Evolutionary conservation across 2,113 vertebrate species (phyloP), one percentile per base, ranked within the genome.

Genomic region (Alethe castanea): DNA sequence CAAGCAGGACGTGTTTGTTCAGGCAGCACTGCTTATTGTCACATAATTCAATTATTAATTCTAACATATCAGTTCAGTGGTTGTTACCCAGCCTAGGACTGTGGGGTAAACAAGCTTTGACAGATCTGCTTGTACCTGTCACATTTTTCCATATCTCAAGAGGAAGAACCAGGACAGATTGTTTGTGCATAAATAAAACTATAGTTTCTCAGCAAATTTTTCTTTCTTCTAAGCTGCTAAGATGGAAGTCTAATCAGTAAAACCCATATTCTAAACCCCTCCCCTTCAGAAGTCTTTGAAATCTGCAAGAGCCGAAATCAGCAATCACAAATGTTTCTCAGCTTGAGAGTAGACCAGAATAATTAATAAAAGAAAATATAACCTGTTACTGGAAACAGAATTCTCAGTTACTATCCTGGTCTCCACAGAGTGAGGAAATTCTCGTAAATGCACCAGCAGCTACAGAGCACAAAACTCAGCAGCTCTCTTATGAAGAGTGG

Each of bases 261-360:
- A 93, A 86, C 8, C 13, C 31, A 53, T 26, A 87, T 61, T 26
- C 36, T 54, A 85, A 82, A 54, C 20, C 13, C 5, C 10, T 48
- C 81, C 15, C 40, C 48, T 85, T 91, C 2, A 3, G 47, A 92
- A 93, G 35, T 36, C 45, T 72, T 93, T 82, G 64, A 73, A 90
- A 22, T 85, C 54, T 66, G 31, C 7, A 77, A 80, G 64, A 85
- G 72, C 11, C 80, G 23, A 79, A 74, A 95, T 56, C n/a, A 53
- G 19, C 50, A 76, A 83, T 56, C 44, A 88, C 19, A 91, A 61
- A 22, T 13, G 8, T 47, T 22, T 89, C 53, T 33, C 26, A 56
- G 61, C 36, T 91, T 40, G 67, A 69, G 31, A 79, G 48, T 0
- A 60, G 29, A 78, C 3, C 20, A 61, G 35, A 57, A 8, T 65